phyloP scores from a whole-genome alignment of 1,140 invertebrate species.

The Neotoxoptera formosana region DNA sequence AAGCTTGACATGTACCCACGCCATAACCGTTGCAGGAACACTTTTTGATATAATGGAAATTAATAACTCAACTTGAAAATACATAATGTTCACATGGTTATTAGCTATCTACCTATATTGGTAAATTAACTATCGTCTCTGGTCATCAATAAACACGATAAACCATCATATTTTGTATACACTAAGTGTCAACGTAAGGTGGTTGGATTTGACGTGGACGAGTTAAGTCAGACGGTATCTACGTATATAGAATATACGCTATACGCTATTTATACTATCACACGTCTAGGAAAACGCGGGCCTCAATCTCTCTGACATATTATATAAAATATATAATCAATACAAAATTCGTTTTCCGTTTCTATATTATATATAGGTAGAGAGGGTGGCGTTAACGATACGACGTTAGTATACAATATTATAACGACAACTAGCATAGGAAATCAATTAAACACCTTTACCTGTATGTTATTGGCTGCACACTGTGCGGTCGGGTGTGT shows the following conservation, averaged over 20 bases:
- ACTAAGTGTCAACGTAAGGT: not conserved
- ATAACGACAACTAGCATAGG: not conserved
- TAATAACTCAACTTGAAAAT: not conserved
- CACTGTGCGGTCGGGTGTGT: not conserved
- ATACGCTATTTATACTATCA: no score
- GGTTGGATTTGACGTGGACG: not conserved
- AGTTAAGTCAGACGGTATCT: not conserved
- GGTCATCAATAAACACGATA: not conserved
- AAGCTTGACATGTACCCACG: not conserved
- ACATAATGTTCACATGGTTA: not conserved
- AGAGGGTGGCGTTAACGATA: not conserved
- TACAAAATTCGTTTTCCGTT: no score
- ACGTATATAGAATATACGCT: not conserved
- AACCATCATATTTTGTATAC: no score
- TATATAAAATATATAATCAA: no score
- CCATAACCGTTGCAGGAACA: not conserved
- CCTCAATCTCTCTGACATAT: no score
- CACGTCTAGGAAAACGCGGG: no score
- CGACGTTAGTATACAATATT: no score
- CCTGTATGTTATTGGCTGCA: not conserved
- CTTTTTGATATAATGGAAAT: not conserved
- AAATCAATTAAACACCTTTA: not conserved
- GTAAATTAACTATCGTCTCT: not conserved
- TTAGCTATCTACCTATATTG: not conserved
- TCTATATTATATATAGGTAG: no score